These are phyloP conservation scores for Cynodonichthys magdalenae DNA, from an alignment of 2,797 vertebrate species.

Conservation along the genomic window DNA sequence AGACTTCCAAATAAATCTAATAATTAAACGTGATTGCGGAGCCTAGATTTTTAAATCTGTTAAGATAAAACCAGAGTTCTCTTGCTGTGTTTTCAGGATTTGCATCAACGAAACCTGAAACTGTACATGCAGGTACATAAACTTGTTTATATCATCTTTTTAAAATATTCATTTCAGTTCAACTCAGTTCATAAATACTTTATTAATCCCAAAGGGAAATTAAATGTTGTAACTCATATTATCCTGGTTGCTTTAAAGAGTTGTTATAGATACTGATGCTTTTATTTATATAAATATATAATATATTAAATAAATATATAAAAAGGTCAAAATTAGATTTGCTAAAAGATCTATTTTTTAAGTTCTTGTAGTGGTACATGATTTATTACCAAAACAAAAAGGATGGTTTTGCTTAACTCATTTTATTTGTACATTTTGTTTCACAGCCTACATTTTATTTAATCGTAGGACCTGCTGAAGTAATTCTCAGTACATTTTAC, in stretches of 20 bases:
- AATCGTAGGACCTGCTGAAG: not conserved
- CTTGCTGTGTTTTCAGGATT: not conserved
- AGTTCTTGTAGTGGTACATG: not conserved
- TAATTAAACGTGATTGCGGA: slow-evolving; percentile 10
- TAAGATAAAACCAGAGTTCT: not conserved
- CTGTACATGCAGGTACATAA: too few species aligned
- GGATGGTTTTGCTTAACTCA: not conserved
- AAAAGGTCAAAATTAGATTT: not conserved
- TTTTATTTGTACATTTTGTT: not conserved
- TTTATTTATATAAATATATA: too few species aligned
- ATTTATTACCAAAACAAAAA: not conserved
- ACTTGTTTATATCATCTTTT: not conserved
- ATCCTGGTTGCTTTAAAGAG: too few species aligned
- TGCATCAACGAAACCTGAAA: not conserved
- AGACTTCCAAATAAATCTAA: slow-evolving; percentile 32
- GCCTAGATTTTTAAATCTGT: slow-evolving; percentile 28
- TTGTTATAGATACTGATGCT: too few species aligned
- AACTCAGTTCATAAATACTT: not conserved
- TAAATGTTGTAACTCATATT: too few species aligned
- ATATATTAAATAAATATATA: too few species aligned
- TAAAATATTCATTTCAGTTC: not conserved
- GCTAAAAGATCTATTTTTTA: not conserved
- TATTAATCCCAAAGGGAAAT: too few species aligned
- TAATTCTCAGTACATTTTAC: not conserved
- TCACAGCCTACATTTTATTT: too few species aligned